Evolutionary conservation across 2,797 vertebrate genomes (phyloP).

Genomic region (Bucorvus abyssinicus): DNA sequence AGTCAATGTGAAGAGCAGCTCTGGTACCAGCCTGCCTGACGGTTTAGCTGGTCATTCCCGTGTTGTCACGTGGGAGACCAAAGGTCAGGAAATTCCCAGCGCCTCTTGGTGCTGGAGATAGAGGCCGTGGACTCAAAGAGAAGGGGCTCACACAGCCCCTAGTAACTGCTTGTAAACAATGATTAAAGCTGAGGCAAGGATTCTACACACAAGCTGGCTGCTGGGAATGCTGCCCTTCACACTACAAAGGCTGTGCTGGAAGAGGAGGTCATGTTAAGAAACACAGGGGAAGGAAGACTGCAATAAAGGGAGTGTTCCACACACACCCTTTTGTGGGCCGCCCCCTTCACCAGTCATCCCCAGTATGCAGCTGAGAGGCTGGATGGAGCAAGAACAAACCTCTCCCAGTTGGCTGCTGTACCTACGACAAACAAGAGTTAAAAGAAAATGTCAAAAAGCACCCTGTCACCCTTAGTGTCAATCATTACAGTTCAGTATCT

Average conservation of each 20-base stretch:
- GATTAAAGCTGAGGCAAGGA: neutral
- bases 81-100: neutral
- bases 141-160: neutral
- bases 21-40: neutral
- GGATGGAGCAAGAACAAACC: neutral
- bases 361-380: neutral
- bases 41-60: neutral
- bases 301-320: slow-evolving; percentile 18
- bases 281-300: neutral
- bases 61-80: neutral
- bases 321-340: slow-evolving; percentile 21
- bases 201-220: neutral
- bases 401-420: neutral
- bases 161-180: neutral
- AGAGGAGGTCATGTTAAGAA: neutral
- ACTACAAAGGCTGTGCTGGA: neutral
- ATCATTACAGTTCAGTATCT: neutral
- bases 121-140: neutral
- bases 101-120: neutral
- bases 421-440: neutral
- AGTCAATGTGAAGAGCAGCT: slow-evolving; percentile 19
- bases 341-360: neutral
- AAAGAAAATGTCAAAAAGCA: neutral
- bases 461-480: neutral
- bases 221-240: neutral